These are phyloP conservation scores for Achroia grisella DNA, from an alignment of 1,140 invertebrate genomes.

Conservation along the genomic window DNA sequence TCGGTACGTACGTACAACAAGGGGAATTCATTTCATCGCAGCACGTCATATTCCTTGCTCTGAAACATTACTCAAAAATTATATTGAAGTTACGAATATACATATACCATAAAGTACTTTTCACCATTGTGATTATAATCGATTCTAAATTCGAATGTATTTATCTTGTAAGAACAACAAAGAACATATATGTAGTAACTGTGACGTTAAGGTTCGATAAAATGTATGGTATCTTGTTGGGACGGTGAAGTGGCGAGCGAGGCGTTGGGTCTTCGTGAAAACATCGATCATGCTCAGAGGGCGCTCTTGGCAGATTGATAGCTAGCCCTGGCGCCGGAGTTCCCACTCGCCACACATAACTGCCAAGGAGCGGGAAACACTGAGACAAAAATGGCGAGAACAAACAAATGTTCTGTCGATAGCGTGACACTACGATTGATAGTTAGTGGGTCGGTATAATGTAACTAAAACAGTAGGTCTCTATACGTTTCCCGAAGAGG, in stretches of 20 bases:
- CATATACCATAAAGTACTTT: no score
- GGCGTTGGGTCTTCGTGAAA: constrained; percentile 28
- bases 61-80: constrained; percentile 40
- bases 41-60: constrained; percentile 27
- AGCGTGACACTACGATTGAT: constrained; percentile 66
- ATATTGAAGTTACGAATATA: constrained; percentile 1
- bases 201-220: constrained; percentile 15
- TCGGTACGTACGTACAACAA: constrained; percentile 18
- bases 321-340: constrained; percentile 34
- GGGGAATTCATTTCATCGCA: constrained; percentile 24
- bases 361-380: constrained; percentile 31
- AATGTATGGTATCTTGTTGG: constrained; percentile 29
- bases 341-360: constrained; percentile 34
- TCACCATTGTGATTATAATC: no score
- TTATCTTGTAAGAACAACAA: constrained; percentile 20
- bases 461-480: no score
- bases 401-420: constrained; percentile 70
- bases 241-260: constrained; percentile 15
- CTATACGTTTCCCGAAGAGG: no score
- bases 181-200: constrained; percentile 16
- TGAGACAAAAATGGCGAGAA: constrained; percentile 66
- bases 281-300: constrained; percentile 58
- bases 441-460: constrained; percentile 19
- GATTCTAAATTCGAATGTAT: no score
- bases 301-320: constrained; percentile 53